Conservation (phyloP, 2,113 vertebrate genomes). For the Pavo muticus region DNA sequence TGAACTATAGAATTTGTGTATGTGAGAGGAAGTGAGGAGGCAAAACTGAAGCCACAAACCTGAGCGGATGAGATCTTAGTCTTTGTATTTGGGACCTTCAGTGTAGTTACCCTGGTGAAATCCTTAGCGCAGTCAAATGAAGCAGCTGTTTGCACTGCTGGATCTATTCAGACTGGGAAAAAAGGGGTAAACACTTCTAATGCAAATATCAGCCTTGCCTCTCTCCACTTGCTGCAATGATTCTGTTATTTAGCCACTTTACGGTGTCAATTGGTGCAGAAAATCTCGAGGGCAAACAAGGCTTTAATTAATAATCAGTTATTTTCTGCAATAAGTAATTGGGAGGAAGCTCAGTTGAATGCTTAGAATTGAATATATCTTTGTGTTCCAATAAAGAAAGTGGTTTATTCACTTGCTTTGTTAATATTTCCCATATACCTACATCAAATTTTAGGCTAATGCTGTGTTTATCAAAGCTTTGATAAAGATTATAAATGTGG, state of each 20-base stretch:
- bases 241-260: constrained; percentile 65
- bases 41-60: not conserved
- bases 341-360: constrained; percentile 38
- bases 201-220: constrained; percentile 63
- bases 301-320: constrained; percentile 69
- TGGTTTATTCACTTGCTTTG: constrained; percentile 35
- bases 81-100: constrained; percentile 26
- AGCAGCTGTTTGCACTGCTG: constrained; percentile 65
- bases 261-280: constrained; percentile 48
- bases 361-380: constrained; percentile 9
- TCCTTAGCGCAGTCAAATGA: constrained; percentile 52
- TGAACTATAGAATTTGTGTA: constrained; percentile 33
- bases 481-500: constrained; percentile 61
- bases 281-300: constrained; percentile 66
- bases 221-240: constrained; percentile 54
- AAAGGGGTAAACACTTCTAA: constrained; percentile 66
- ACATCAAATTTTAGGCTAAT: constrained; percentile 46
- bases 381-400: constrained; percentile 37
- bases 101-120: not conserved
- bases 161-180: constrained; percentile 56
- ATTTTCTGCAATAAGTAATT: constrained; percentile 41
- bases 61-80: not conserved
- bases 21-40: not conserved
- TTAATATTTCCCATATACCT: constrained; percentile 37
- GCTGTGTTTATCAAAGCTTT: constrained; percentile 28